phyloP scores from a whole-genome alignment of 2,797 vertebrate genomes.

The Austrolebias charrua region DNA sequence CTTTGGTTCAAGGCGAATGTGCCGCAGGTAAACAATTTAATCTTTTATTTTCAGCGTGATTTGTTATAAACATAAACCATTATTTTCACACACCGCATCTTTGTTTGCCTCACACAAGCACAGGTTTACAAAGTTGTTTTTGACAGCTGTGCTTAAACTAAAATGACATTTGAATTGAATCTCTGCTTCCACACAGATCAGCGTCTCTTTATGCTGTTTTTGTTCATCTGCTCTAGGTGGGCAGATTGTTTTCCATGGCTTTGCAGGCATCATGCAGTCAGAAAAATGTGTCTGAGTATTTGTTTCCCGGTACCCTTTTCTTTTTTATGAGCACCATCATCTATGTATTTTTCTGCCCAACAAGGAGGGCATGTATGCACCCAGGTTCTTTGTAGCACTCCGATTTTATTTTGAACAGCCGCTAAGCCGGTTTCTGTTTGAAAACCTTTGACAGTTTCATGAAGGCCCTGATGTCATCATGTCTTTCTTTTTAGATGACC shows the following conservation, averaged over 20 bases:
- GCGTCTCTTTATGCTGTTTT: no score
- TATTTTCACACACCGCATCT: no score
- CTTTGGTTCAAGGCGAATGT: conserved; percentile 25
- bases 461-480: background rate
- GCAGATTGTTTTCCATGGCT: no score
- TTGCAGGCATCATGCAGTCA: no score
- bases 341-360: no score
- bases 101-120: background rate
- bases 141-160: background rate
- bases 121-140: background rate
- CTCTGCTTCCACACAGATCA: background rate
- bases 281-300: no score
- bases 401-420: no score
- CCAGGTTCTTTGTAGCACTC: background rate
- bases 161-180: background rate
- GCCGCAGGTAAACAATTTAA: conserved; percentile 36
- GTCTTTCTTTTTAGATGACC: background rate
- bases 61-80: background rate
- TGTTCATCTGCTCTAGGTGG: no score
- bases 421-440: background rate
- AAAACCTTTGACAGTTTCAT: background rate
- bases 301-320: no score
- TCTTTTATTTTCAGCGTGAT: no score
- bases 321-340: no score
- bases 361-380: background rate